Conservation (phyloP, 2,888 invertebrate species). For the Xylota sylvarum region DNA sequence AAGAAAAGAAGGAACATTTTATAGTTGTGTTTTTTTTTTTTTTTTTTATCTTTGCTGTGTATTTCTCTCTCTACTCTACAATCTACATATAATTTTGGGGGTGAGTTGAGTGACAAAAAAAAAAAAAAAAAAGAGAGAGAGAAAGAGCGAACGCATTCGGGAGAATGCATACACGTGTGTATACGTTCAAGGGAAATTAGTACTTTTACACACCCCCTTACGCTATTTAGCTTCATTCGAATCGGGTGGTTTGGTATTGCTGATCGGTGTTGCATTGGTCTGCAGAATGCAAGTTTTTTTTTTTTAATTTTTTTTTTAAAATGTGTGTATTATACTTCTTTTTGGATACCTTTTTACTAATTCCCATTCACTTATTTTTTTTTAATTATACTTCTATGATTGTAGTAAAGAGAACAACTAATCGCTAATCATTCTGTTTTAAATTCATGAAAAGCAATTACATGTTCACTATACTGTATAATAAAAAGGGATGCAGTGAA, state of each 20-base stretch:
- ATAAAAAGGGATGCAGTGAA: too few species aligned
- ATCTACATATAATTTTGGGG: conserved; percentile 22
- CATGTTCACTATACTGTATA: too few species aligned
- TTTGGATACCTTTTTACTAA: too few species aligned
- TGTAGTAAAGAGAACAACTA: too few species aligned
- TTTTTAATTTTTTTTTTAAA: neutral
- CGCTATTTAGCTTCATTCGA: conserved; percentile 28
- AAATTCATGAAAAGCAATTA: too few species aligned
- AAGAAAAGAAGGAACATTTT: conserved; percentile 66
- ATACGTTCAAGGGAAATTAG: conserved; percentile 54
- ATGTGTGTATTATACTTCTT: too few species aligned
- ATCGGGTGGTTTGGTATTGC: conserved; percentile 26
- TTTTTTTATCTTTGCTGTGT: conserved; percentile 3
- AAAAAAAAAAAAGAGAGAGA: neutral
- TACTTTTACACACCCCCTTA: conserved; percentile 71
- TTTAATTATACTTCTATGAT: too few species aligned
- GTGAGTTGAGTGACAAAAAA: conserved; percentile 51
- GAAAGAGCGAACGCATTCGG: conserved; percentile 53
- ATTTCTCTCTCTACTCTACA: conserved; percentile 33
- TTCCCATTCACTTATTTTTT: too few species aligned
- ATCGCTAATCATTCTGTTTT: too few species aligned
- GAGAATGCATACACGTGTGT: conserved; percentile 71
- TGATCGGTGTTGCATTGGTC: conserved; percentile 65
- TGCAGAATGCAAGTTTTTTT: conserved; percentile 9
- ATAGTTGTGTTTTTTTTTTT: conserved; percentile 29